Evolutionary conservation across 64 coral and sea anemone species (phyloP).

Genomic region (Astreopora myriophthalma): DNA sequence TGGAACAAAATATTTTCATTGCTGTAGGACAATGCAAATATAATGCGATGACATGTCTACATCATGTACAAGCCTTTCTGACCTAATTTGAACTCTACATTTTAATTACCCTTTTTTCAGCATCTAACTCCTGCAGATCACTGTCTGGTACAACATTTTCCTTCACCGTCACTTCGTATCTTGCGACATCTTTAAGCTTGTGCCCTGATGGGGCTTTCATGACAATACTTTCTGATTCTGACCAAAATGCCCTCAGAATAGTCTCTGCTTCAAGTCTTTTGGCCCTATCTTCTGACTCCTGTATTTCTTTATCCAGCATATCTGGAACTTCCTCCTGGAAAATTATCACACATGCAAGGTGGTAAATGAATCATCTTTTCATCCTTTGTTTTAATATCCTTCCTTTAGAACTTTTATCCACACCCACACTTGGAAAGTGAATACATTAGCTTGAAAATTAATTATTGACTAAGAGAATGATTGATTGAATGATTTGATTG

Average conservation of each 20-base stretch:
- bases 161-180: constrained; percentile 77
- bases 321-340: constrained; percentile 42
- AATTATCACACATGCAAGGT: background rate
- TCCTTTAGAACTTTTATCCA: background rate
- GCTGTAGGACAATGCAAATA: too few relatives aligned
- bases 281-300: constrained; percentile 61
- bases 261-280: constrained; percentile 50
- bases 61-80: too few relatives aligned
- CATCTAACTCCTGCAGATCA: constrained; percentile 56
- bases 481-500: too few relatives aligned
- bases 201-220: constrained; percentile 80
- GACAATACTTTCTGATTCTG: constrained; percentile 80
- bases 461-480: too few relatives aligned
- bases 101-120: constrained; percentile 77
- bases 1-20: too few relatives aligned
- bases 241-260: constrained; percentile 66
- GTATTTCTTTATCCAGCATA: constrained; percentile 35
- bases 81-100: background rate
- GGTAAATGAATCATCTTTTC: background rate
- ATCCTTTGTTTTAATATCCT: background rate
- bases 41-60: too few relatives aligned
- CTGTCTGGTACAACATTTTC: constrained; percentile 73
- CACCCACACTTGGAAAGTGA: too few relatives aligned
- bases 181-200: constrained; percentile 95
- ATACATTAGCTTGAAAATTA: too few relatives aligned